Evolutionary conservation across 2,888 invertebrate genomes (phyloP), one percentile per base, ranked within the genome.

Genomic region (Eristalis arbustorum): DNA sequence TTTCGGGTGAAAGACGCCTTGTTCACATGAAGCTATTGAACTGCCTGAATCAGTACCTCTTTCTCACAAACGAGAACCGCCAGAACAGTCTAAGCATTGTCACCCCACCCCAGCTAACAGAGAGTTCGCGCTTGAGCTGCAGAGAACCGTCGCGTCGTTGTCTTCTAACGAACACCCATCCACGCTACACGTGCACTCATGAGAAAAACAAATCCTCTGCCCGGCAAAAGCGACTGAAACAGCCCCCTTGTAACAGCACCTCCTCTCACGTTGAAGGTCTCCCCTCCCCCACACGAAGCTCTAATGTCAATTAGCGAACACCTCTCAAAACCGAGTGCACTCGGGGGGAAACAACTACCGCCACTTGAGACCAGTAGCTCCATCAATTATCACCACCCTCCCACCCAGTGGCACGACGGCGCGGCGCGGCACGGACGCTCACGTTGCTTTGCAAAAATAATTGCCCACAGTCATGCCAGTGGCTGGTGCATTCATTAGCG

Each of bases 401-500:
- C 79, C 80, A 72, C 84, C n/a, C 57, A 37, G 57, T 8, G 49
- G 8, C 49, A 49, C 18, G 49, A 18, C 49, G n/a, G 0, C 6
- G 6, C 28, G 31, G 31, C 31, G 31, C 31, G 31, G 31, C 31
- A 1, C 31, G 31, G 31, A 31, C 31, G 31, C 8, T 31, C 49
- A 18, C 49, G 49, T 49, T 49, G 49, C 49, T 18, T 22, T 18
- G 49, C n/a, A 8, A 49, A 49, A 49, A 49, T 49, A 49, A 49
- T 49, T 49, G 77, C 73, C 42, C 28, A 64, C 62, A 76, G 22
- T 81, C 76, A 76, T 76, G 61, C 49, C 22, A 37, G 18, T 22
- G 57, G 67, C 40, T 81, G 80, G 68, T 77, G 77, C 69, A 78
- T 68, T 85, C 82, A 85, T 85, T 85, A 85, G 82, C 61, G 82